phyloP scores from a whole-genome alignment of 2,888 invertebrate genomes.

The Idaea aversata region DNA sequence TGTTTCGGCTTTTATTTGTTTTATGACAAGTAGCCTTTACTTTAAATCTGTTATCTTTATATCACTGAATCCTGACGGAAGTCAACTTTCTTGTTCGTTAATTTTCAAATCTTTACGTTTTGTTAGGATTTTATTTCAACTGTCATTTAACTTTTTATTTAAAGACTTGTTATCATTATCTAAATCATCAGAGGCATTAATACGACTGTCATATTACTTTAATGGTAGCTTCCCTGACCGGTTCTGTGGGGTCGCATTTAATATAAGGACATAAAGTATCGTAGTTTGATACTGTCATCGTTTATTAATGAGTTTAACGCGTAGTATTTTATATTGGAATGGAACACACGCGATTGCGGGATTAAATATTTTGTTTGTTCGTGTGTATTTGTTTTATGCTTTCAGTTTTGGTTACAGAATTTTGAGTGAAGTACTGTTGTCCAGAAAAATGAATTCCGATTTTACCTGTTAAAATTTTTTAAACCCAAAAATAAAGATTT shows the following conservation, averaged over 20 bases:
- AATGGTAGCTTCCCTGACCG: conserved; percentile 42
- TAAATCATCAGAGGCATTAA: conserved; percentile 63
- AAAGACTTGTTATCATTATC: conserved; percentile 64
- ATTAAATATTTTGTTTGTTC: neutral
- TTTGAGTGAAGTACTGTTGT: too few relatives aligned
- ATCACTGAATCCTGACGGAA: conserved; percentile 41
- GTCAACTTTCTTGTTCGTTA: conserved; percentile 29
- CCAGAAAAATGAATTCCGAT: too few relatives aligned
- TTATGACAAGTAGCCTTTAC: conserved; percentile 44
- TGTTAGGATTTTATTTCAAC: conserved; percentile 50
- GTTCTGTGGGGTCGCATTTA: conserved; percentile 36
- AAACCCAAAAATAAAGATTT: too few relatives aligned
- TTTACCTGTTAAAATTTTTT: too few relatives aligned
- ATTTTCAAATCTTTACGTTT: conserved; percentile 41
- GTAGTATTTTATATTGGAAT: conserved; percentile 26
- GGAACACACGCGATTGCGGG: conserved; percentile 5
- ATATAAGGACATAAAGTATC: conserved; percentile 30
- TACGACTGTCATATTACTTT: conserved; percentile 65
- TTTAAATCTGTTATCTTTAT: conserved; percentile 18
- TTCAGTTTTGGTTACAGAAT: too few relatives aligned
- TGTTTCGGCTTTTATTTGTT: conserved; percentile 28
- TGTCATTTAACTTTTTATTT: conserved; percentile 56
- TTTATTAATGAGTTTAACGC: conserved; percentile 41
- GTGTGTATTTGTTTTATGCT: neutral
- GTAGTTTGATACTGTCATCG: conserved; percentile 28